Percentiles rank a stretch among this genome's conserved stretches.
Evolutionary conservation across 2,888 invertebrate genomes (phyloP).

Genomic region (Amphipyra tragopoginis): DNA sequence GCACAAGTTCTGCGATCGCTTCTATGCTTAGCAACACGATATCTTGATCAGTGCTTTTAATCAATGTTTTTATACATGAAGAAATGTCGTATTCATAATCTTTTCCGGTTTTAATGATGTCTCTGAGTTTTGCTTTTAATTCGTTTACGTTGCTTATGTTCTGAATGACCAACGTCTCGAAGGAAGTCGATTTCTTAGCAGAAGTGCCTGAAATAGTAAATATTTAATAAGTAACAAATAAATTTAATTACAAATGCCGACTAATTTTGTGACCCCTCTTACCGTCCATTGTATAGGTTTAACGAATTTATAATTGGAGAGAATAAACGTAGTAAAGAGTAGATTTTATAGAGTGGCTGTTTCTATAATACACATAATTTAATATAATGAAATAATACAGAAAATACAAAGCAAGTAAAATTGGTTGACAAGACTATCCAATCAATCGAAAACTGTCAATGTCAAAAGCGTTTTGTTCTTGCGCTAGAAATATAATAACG

Average conservation of each 20-base stretch:
- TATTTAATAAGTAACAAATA: slow-evolving; percentile 25
- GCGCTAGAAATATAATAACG: slow-evolving; percentile 3
- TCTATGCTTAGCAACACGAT: slow-evolving; percentile 91
- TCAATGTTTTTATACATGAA: slow-evolving; percentile 79
- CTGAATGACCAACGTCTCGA: slow-evolving; percentile 81
- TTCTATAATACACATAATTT: slow-evolving; percentile 48
- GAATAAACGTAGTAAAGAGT: slow-evolving; percentile 14
- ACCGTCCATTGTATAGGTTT: slow-evolving; percentile 68
- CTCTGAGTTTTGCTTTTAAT: slow-evolving; percentile 83
- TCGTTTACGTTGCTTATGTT: slow-evolving; percentile 80
- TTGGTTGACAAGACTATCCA: slow-evolving; percentile 48
- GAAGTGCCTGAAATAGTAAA: slow-evolving; percentile 71
- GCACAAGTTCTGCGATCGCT: slow-evolving; percentile 95
- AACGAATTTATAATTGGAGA: slow-evolving; percentile 24
- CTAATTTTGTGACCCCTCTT: slow-evolving; percentile 36
- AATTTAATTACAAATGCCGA: slow-evolving; percentile 31
- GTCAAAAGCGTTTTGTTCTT: slow-evolving; percentile 44
- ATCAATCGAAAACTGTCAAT: slow-evolving; percentile 56
- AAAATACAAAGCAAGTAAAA: slow-evolving; percentile 50
- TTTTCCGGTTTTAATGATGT: slow-evolving; percentile 82
- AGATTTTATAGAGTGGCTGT: slow-evolving; percentile 29
- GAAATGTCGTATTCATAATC: slow-evolving; percentile 85
- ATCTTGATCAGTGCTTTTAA: slow-evolving; percentile 83
- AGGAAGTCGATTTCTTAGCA: slow-evolving; percentile 79
- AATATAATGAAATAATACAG: slow-evolving; percentile 43